Evolutionary conservation across 2,797 vertebrate species (phyloP).

Genomic region (Lophotriccus pileatus): DNA sequence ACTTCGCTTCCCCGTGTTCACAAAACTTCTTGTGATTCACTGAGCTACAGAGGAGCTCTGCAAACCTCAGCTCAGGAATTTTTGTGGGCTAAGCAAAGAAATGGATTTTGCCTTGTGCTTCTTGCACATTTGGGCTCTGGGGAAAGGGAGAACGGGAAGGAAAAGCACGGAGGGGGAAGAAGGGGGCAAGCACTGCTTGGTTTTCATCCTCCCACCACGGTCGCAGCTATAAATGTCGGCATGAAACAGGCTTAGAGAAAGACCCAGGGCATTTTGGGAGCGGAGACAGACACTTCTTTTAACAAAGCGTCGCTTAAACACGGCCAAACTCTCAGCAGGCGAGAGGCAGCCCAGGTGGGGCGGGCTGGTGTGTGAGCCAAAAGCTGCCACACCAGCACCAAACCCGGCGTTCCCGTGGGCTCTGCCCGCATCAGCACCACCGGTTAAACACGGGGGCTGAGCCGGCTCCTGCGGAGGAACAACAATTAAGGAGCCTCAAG

Average conservation of each 20-base stretch:
- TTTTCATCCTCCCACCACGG: background rate
- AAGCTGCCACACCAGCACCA: background rate
- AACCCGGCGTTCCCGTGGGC: background rate
- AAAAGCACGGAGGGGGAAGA: background rate
- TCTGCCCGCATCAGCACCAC: background rate
- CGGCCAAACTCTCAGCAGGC: background rate
- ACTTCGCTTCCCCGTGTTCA: background rate
- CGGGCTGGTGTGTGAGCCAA: slow-evolving; percentile 1
- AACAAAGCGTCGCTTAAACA: background rate
- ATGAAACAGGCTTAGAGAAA: slow-evolving; percentile 3
- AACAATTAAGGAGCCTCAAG: slow-evolving; percentile 10
- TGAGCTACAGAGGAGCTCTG: background rate
- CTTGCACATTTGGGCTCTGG: background rate
- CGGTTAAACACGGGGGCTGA: slow-evolving; percentile 9
- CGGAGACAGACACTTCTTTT: background rate
- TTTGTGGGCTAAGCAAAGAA: background rate
- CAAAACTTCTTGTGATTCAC: background rate
- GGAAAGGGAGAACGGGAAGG: background rate
- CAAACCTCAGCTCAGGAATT: background rate
- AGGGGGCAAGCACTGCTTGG: background rate
- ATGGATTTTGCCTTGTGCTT: background rate
- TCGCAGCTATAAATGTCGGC: background rate
- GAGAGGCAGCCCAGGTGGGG: slow-evolving; percentile 11
- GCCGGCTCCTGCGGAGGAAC: background rate
- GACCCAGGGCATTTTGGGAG: background rate